A percentile compares a stretch with the other conserved stretches of the same genome.
Conservation (phyloP, 2,113 vertebrate species). For the Arothron firmamentum region DNA sequence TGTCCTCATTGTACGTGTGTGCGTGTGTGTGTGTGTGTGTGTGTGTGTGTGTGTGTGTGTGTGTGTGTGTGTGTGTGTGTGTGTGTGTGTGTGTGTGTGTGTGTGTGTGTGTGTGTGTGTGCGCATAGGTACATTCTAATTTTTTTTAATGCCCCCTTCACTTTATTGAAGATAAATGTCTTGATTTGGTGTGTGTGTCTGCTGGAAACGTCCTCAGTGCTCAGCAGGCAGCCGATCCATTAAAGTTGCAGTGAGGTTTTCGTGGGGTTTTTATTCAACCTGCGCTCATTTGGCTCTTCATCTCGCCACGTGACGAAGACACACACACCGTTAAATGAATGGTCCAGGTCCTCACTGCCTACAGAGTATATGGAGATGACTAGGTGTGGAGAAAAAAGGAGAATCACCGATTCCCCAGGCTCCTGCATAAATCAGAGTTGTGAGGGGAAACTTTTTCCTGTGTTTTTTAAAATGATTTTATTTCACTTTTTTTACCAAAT, state of each 20-base stretch:
- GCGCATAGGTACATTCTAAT: constrained; percentile 6
- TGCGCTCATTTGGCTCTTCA: constrained; percentile 68
- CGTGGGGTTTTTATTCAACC: constrained; percentile 57
- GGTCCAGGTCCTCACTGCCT: constrained; percentile 53
- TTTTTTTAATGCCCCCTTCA: constrained; percentile 28
- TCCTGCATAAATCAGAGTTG: constrained; percentile 38
- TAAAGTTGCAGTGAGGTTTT: constrained; percentile 64
- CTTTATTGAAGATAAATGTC: constrained; percentile 62
- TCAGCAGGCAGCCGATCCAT: constrained; percentile 64
- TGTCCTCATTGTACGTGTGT: constrained; percentile 5
- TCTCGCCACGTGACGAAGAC: constrained; percentile 57
- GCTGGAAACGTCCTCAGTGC: constrained; percentile 52
- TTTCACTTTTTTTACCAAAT: constrained; percentile 26
- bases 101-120: constrained; percentile 7
- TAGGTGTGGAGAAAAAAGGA: constrained; percentile 24
- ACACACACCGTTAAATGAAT: constrained; percentile 62
- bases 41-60: constrained; percentile 5
- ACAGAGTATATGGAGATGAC: constrained; percentile 50
- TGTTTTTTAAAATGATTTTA: constrained; percentile 13
- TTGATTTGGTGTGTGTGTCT: constrained; percentile 49
- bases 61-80: not conserved
- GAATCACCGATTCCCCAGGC: constrained; percentile 51
- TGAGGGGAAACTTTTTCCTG: constrained; percentile 27
- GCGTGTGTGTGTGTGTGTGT: constrained; percentile 1
- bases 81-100: not conserved